Conservation (phyloP, 2,888 invertebrate genomes). For the Cloeon dipterum region DNA sequence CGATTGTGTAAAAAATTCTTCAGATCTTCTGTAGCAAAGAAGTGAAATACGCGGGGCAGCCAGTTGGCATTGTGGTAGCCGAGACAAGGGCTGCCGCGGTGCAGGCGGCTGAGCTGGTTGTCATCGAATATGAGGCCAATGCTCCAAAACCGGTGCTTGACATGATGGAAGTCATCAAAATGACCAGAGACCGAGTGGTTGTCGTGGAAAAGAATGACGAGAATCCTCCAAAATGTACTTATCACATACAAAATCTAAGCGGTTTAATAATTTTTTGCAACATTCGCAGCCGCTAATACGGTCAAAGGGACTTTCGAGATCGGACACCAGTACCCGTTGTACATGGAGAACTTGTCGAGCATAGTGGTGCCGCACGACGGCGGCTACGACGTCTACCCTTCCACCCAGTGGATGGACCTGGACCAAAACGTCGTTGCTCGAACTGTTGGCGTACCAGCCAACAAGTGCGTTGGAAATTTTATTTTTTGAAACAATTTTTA, state of each 20-base stretch:
- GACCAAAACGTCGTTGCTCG: conserved; percentile 10
- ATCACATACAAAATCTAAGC: too few species aligned
- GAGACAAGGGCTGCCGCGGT: conserved; percentile 30
- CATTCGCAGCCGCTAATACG: too few species aligned
- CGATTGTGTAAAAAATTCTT: too few species aligned
- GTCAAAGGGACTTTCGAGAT: conserved; percentile 11
- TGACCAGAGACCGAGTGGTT: neutral
- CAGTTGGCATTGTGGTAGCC: conserved; percentile 50
- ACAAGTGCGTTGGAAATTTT: conserved; percentile 6
- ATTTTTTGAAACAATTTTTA: too few species aligned
- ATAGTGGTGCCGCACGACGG: conserved; percentile 17
- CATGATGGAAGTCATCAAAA: neutral
- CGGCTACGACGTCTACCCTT: conserved; percentile 13
- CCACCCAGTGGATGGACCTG: conserved; percentile 12
- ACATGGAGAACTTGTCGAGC: conserved; percentile 17
- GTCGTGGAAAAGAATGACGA: too few species aligned
- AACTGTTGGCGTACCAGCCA: conserved; percentile 9
- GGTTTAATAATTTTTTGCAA: neutral
- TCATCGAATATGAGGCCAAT: conserved; percentile 24
- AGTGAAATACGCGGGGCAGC: conserved; percentile 43
- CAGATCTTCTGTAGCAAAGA: conserved; percentile 6
- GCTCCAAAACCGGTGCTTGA: neutral
- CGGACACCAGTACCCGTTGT: conserved; percentile 19
- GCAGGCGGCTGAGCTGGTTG: conserved; percentile 29
- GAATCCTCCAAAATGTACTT: neutral